Conservation (phyloP, 2,888 invertebrate species). For the Micoletzkya japonica region DNA sequence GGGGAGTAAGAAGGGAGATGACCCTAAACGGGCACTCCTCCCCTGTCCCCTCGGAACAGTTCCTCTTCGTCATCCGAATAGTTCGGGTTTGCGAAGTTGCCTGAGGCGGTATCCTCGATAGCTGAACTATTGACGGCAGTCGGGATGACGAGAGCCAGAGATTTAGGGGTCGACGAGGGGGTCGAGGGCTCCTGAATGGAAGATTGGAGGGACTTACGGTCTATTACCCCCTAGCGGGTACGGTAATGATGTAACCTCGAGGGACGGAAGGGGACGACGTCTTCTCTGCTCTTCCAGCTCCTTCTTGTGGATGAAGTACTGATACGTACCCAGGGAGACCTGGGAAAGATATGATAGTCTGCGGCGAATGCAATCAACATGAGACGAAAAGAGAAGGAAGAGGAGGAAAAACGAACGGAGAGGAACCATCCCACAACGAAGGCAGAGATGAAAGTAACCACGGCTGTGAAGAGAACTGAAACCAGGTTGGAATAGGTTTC, state of each 20-base stretch:
- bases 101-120: conserved; percentile 6
- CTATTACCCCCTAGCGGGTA: background rate
- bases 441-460: background rate
- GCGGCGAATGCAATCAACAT: no score
- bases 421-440: background rate
- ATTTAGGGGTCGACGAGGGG: conserved; percentile 4
- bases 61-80: conserved; percentile 26
- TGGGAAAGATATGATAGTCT: background rate
- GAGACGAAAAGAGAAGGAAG: background rate
- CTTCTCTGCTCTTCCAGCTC: conserved; percentile 16
- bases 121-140: conserved; percentile 5
- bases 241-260: background rate
- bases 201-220: background rate
- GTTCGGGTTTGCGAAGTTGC: conserved; percentile 24
- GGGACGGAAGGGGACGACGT: conserved; percentile 22
- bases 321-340: conserved; percentile 11
- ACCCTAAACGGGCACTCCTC: no score
- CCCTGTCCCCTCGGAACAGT: no score
- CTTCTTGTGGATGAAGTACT: conserved; percentile 19
- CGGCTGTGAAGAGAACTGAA: background rate
- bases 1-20: no score
- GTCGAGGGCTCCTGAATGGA: conserved; percentile 6
- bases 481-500: background rate
- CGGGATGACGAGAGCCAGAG: conserved; percentile 20
- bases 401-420: background rate